Percentiles rank a stretch among this genome's conserved stretches.
Conservation (phyloP, 2,113 vertebrate species). For the Vidua macroura region DNA sequence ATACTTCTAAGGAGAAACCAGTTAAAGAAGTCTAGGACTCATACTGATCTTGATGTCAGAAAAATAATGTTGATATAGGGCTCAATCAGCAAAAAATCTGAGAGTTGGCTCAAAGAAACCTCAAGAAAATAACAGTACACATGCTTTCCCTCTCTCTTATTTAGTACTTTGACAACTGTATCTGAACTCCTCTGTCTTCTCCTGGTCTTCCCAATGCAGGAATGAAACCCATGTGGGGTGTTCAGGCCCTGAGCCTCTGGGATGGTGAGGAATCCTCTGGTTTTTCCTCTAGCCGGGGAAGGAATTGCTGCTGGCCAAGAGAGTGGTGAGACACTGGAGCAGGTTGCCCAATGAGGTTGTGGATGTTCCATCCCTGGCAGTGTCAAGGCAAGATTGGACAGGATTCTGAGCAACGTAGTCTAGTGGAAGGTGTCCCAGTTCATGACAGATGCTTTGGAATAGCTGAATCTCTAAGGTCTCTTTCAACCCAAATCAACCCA, state of each 20-base stretch:
- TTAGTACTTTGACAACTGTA: background rate
- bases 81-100: background rate
- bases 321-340: background rate
- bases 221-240: background rate
- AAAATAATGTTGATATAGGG: background rate
- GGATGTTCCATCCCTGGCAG: background rate
- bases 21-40: background rate
- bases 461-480: background rate
- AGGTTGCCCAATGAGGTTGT: accelerated
- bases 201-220: background rate
- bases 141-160: background rate
- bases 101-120: background rate
- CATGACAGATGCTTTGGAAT: background rate
- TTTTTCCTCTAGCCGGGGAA: background rate
- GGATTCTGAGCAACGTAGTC: background rate
- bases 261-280: background rate
- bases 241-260: background rate
- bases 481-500: background rate
- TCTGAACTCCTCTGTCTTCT: background rate
- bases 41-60: background rate
- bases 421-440: background rate
- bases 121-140: background rate
- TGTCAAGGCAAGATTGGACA: background rate
- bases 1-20: background rate
- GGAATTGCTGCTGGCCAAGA: background rate